These are phyloP conservation scores for Eulithis prunata DNA, from an alignment of 2,888 invertebrate species.

Conservation along the genomic window DNA sequence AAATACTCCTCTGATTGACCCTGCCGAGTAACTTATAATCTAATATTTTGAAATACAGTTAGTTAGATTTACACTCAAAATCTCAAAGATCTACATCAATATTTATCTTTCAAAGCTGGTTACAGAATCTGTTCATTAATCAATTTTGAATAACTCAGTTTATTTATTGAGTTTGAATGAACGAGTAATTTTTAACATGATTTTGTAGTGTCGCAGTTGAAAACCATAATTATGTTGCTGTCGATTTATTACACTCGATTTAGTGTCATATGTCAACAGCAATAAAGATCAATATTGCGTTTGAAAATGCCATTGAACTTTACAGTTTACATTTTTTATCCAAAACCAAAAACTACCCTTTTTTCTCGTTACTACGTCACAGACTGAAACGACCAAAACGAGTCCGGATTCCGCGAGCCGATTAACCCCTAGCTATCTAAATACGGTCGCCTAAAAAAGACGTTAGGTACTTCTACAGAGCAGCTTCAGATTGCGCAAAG, in stretches of 20 bases:
- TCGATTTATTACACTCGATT: too few species aligned
- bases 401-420: slow-evolving; percentile 24
- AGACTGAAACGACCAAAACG: slow-evolving; percentile 8
- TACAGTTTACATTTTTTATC: too few species aligned
- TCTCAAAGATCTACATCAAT: slow-evolving; percentile 9
- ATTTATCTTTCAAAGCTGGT: background rate
- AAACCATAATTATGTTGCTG: too few species aligned
- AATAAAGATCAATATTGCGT: too few species aligned
- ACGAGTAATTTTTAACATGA: background rate
- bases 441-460: slow-evolving; percentile 25
- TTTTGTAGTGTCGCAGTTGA: too few species aligned
- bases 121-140: slow-evolving; percentile 5
- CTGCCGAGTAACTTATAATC: background rate
- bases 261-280: too few species aligned
- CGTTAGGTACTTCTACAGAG: slow-evolving; percentile 28
- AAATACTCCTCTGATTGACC: background rate
- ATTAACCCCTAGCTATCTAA: slow-evolving; percentile 29
- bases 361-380: slow-evolving; percentile 1
- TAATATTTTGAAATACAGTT: background rate
- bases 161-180: background rate
- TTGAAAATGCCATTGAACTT: too few species aligned
- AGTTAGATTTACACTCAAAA: slow-evolving; percentile 1
- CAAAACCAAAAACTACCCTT: background rate
- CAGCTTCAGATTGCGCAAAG: slow-evolving; percentile 13
- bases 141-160: slow-evolving; percentile 8